Evolutionary conservation across 2,888 invertebrate genomes (phyloP).

Genomic region (Catotricha subobsoleta): DNA sequence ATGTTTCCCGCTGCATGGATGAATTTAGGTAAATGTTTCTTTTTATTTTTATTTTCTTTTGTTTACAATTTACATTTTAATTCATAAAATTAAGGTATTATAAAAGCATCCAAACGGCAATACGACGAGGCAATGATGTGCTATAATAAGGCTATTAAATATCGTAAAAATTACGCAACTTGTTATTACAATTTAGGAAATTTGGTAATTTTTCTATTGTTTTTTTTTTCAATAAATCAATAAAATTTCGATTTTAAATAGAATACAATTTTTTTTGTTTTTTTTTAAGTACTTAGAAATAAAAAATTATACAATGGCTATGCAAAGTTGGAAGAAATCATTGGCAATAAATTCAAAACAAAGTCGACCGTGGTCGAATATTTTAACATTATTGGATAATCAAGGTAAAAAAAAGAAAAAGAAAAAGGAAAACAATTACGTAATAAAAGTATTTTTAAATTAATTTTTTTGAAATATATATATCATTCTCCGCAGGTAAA

Average conservation of each 20-base stretch:
- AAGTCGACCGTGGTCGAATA: conserved; percentile 80
- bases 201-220: no score
- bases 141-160: conserved; percentile 59
- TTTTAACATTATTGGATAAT: conserved; percentile 67
- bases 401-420: no score
- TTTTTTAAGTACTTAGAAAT: conserved; percentile 58
- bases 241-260: no score
- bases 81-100: neutral
- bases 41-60: neutral
- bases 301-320: conserved; percentile 52
- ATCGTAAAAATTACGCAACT: conserved; percentile 70
- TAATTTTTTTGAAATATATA: conserved; percentile 11
- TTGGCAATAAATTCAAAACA: conserved; percentile 60
- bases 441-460: conserved; percentile 5
- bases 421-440: conserved; percentile 11
- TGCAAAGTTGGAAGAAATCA: conserved; percentile 67
- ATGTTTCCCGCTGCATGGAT: conserved; percentile 96
- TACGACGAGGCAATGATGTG: conserved; percentile 55
- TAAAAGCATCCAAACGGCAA: conserved; percentile 43
- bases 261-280: no score
- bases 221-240: no score
- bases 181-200: conserved; percentile 82
- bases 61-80: neutral
- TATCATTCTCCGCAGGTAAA: no score
- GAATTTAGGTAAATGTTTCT: conserved; percentile 54